Evolutionary conservation across 2,888 invertebrate genomes (phyloP), one percentile per base, ranked within the genome.

Genomic region (Caenorhabditis japonica): DNA sequence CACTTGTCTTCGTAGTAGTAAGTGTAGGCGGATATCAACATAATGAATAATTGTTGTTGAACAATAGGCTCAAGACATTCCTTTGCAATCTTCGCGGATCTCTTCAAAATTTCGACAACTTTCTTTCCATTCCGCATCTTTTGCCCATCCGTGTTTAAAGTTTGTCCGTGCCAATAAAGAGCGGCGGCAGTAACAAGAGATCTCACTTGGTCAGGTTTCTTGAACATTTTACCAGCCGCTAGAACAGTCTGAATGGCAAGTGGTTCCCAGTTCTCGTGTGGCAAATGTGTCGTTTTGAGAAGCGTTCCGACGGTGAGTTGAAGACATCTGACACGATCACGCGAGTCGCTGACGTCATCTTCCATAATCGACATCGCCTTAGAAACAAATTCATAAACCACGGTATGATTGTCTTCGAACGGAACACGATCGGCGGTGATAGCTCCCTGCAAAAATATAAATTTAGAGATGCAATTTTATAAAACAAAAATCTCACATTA

Each of bases 31-130:
- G 96, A 95, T 56, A 99, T 90, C 5, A 99, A 91, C 88, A 97
- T 97, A 4, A 95, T 94, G 87, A 95, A 93, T 39, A 99, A 91
- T 88, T 97, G 97, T 21, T 95, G 94, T 90, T 97, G 97, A 5
- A 97, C 95, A 2, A 94, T 93, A 17, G 92, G 92, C 90, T 99
- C 99, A 94, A 99, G 94, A 87, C 97, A 97, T 87, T 99, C 97
- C 81, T 94, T 94, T 0, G 96, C 95, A 66, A 97, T 96, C 61
- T 64, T 70, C 7, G 53, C 59, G 10, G 94, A 94, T 88, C 96
- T 97, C 89, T 95, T 95, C 80, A 99, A 90, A 88, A 97, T 97
- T 87, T 97, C 97, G 46, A 95, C 90, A 0, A 94, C 97, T 27
- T 94, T 92, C 80, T 93, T 93, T 3, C 94, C 74, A 88, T 99